Evolutionary conservation across 2,113 vertebrate genomes (phyloP), one percentile per base, ranked within the genome.

Genomic region (Scolopax mira): DNA sequence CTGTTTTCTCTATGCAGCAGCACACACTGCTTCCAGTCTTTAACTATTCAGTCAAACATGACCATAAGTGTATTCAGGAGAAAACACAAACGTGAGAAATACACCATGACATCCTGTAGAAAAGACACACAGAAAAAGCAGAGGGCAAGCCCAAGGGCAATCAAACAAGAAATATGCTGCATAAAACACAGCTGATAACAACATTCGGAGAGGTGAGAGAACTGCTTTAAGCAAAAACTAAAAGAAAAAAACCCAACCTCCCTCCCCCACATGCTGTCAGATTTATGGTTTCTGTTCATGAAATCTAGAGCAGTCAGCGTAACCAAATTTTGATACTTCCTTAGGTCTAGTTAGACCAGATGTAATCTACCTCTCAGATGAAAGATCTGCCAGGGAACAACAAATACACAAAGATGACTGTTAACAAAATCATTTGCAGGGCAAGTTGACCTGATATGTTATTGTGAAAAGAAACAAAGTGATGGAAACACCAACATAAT

Each of bases 361-460:
- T 88, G 46, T 52, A 92, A 88, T 93, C 61, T 83, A 86, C 48
- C 7, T 44, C 58, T 86, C n/a, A 49, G 71, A 64, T 75, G 44
- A 93, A 93, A 93, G 77, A 88, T 79, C 83, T 95, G 44, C 57
- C 83, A 77, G 44, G 39, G 69, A 95, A 92, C 39, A 93, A 65
- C 57, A 90, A 93, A 87, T 39, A 69, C 49, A 81, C 65, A 75
- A 66, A 89, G 33, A 52, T 61, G 17, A 90, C 27, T 81, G 79
- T 90, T 95, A 90, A 92, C 51, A 52, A 86, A 93, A 81, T 42
- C 54, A 30, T 95, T 89, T 79, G 61, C 35, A 82, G 93, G 90
- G 44, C 65, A 93, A 81, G 83, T n/a, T 89, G 94, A 96, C 94
- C 88, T 62, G 57, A 48, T 54, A 52, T 1, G 2, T 84, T 93